Base-by-base conservation (phyloP, 1,140 invertebrate species). In the Zophobas morio region DNA sequence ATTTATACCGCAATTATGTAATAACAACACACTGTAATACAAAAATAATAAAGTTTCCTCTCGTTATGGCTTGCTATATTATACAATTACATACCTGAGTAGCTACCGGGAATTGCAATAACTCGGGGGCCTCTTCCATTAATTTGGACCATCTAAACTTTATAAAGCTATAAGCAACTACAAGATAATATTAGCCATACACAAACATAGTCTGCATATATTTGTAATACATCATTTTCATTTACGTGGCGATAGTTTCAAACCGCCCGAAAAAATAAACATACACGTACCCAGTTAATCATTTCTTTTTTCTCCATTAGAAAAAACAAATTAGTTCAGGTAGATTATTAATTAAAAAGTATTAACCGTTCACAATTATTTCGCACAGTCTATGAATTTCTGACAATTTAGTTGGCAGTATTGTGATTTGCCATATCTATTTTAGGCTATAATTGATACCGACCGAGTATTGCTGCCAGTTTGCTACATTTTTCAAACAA, bases 121-220 rank as follows among this genome's bases (percentile, higher is more conserved):
- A 39, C 60, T 66, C 37, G 33, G 42, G 60, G 39, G 60, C n/a
- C 60, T 66, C 60, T 66, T 66, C 60, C 40, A 66, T 66, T 39
- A 66, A 66, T 66, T 66, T 66, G 60, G 33, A 4, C 39, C 42
- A 66, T 66, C 60, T 66, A 6, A 5, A 2, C 60, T 8, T 66
- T 42, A 46, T 66, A 20, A 66, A 66, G 6, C n/a, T 42, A 42
- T 39, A 42, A 66, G 36, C 20, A 66, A n/a, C 42, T 66, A 5
- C 39, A 1, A 66, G 60, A 66, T 20, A 20, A 20, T 39, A 32
- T 66, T 66, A 42, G 40, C 60, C 60, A 42, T 40, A 42, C 36
- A 32, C 35, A n/a, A 37, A 60, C 33, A 6, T 4, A 20, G 2
- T 20, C 49, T 35, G 56, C 36, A 20, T 20, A 20, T 46, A 46